Conservation (phyloP, 2,888 invertebrate species). For the Thera britannica region DNA sequence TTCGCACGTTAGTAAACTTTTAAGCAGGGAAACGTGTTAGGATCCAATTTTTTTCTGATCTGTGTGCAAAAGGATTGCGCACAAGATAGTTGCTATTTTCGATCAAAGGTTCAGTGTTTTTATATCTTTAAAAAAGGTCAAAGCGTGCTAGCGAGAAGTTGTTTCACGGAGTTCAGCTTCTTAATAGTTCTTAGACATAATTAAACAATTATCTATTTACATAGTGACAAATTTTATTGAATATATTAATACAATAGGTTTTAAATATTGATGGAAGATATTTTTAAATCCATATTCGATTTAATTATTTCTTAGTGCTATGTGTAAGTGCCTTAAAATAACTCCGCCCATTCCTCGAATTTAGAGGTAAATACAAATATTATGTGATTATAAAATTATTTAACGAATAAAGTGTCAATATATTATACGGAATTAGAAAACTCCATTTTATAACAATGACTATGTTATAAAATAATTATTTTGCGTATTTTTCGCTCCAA, state of each 20-base stretch:
- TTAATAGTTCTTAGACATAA: conserved; percentile 28
- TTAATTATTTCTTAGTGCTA: background rate
- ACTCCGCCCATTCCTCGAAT: conserved; percentile 19
- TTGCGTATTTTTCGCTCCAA: conserved; percentile 59
- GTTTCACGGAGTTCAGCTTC: too few relatives aligned
- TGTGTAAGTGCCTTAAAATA: conserved; percentile 19
- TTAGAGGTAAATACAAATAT: conserved; percentile 11
- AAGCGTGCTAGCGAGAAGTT: too few relatives aligned
- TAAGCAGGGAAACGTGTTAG: too few relatives aligned
- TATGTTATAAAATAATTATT: conserved; percentile 1
- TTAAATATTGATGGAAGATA: background rate
- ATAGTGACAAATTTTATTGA: conserved; percentile 32
- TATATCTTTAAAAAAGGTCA: too few relatives aligned
- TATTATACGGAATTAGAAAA: background rate
- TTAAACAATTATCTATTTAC: conserved; percentile 12
- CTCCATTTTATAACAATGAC: conserved; percentile 5
- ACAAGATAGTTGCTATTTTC: too few relatives aligned
- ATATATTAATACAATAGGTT: conserved; percentile 9
- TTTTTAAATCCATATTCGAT: conserved; percentile 3
- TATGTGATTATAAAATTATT: conserved; percentile 5
- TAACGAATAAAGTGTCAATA: conserved; percentile 3
- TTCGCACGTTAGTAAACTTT: too few relatives aligned
- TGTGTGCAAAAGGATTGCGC: too few relatives aligned
- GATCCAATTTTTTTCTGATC: too few relatives aligned
- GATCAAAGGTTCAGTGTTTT: too few relatives aligned